Evolutionary conservation across 2,797 vertebrate genomes (phyloP).

Genomic region (Scomberomorus guttatus): DNA sequence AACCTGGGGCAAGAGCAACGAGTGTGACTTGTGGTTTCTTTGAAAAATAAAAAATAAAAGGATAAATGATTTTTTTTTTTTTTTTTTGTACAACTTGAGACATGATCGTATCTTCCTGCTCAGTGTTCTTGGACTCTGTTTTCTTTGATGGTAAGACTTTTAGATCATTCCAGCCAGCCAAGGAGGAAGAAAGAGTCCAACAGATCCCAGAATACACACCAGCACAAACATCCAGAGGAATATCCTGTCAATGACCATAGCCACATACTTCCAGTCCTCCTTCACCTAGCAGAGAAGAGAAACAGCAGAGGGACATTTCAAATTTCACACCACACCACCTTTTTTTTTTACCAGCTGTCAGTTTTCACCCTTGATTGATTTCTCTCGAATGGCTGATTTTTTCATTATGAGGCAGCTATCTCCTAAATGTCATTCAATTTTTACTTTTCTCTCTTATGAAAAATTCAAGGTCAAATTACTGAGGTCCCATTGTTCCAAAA

Average conservation of each 20-base stretch:
- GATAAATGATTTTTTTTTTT: constrained; percentile 16
- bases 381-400: constrained; percentile 72
- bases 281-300: constrained; percentile 87
- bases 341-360: constrained; percentile 68
- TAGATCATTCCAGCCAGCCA: constrained; percentile 98
- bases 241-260: constrained; percentile 96
- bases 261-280: constrained; percentile 97
- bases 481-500: constrained; percentile 41
- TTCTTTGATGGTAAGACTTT: constrained; percentile 21
- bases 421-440: constrained; percentile 76
- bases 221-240: constrained; percentile 97
- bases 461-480: constrained; percentile 71
- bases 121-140: constrained; percentile 1
- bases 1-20: constrained; percentile 44
- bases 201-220: constrained; percentile 93
- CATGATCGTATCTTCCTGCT: constrained; percentile 14
- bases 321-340: constrained; percentile 56
- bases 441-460: constrained; percentile 55
- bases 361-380: constrained; percentile 77
- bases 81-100: constrained; percentile 42
- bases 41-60: constrained; percentile 51
- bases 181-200: constrained; percentile 94
- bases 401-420: constrained; percentile 66
- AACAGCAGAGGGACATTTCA: constrained; percentile 60
- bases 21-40: constrained; percentile 34